Evolutionary conservation across 2,888 invertebrate genomes (phyloP).

Genomic region (Empis stercorea): DNA sequence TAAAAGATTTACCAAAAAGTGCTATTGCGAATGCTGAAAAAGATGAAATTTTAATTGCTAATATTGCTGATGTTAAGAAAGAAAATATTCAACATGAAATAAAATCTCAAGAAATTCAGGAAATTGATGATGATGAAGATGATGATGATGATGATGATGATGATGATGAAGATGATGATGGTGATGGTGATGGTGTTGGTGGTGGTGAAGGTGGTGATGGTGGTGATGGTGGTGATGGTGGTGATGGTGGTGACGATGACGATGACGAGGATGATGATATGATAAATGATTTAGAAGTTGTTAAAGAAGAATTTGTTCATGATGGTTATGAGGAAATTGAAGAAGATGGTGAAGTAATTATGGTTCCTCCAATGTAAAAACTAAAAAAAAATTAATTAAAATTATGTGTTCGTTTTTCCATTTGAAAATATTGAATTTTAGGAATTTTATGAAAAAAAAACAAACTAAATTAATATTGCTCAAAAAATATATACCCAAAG

Average conservation of each 20-base stretch:
- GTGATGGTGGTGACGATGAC: constrained; percentile 6
- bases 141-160: constrained; percentile 6
- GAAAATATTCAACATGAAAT: constrained; percentile 12
- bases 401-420: too few species aligned
- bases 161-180: constrained; percentile 4
- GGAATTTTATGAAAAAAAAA: too few species aligned
- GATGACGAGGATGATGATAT: constrained; percentile 1
- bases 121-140: constrained; percentile 7
- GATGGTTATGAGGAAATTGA: neutral
- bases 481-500: too few species aligned
- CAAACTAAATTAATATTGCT: too few species aligned
- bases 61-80: neutral
- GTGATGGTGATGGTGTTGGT: constrained; percentile 3
- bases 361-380: too few species aligned
- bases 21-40: neutral
- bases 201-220: constrained; percentile 8
- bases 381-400: too few species aligned
- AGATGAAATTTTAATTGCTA: neutral
- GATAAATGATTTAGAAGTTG: constrained; percentile 8
- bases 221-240: constrained; percentile 5
- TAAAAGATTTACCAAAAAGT: neutral
- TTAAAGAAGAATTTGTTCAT: neutral
- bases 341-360: neutral
- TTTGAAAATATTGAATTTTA: too few species aligned
- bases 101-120: constrained; percentile 10